These are phyloP conservation scores for Centruroides vittatus DNA, from an alignment of 1,140 invertebrate genomes.

Conservation along the genomic window DNA sequence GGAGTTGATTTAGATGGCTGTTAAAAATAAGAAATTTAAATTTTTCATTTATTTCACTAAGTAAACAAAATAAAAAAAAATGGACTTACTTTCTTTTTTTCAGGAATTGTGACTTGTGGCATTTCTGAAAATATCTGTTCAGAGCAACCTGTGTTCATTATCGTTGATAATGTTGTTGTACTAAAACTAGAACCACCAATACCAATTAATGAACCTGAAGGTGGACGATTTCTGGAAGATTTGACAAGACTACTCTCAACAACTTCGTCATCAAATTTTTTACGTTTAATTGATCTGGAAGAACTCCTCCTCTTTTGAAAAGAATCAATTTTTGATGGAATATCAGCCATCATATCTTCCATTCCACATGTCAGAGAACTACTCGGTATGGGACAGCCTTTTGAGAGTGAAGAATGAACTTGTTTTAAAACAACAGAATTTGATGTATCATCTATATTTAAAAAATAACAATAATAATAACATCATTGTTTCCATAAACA, in stretches of 20 bases:
- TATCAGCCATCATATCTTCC: neutral
- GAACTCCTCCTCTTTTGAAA: constrained; percentile 42
- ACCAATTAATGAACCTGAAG: constrained; percentile 5
- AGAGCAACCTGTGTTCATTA: no score
- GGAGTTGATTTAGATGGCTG: constrained; percentile 17
- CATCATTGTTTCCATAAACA: no score
- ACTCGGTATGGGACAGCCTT: no score
- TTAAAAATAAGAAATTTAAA: constrained; percentile 13
- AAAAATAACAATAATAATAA: no score
- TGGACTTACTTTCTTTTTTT: constrained; percentile 19
- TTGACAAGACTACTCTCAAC: constrained; percentile 43
- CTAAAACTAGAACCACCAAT: no score
- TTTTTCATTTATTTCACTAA: no score
- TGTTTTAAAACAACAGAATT: no score
- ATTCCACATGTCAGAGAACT: no score
- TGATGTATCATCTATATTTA: no score
- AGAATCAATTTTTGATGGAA: constrained; percentile 1
- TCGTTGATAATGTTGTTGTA: no score
- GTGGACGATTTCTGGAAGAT: constrained; percentile 15
- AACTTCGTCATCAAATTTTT: constrained; percentile 93
- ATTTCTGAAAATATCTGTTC: neutral
- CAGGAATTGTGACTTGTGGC: constrained; percentile 9
- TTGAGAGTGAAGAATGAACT: no score
- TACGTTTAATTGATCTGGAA: constrained; percentile 81
- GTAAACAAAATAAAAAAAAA: neutral